Conservation (phyloP, 37 sponge, comb jelly and placozoan species). For the Spongilla lacustris region DNA sequence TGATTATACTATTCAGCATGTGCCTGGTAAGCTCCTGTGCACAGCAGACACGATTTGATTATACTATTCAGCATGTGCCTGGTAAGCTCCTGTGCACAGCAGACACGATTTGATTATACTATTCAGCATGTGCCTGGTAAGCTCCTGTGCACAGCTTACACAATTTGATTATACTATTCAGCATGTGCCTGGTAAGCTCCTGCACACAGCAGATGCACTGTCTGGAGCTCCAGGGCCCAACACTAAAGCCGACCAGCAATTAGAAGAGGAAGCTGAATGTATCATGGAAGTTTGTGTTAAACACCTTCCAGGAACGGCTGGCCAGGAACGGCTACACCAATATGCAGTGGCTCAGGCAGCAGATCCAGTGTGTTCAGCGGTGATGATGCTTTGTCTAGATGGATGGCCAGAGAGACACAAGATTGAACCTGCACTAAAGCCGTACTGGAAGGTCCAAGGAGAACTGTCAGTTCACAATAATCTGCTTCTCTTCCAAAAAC, state of each 20-base stretch:
- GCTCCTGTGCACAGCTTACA: too few species aligned
- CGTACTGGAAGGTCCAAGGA: conserved; percentile 9
- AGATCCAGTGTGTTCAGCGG: not conserved
- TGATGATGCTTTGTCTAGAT: not conserved
- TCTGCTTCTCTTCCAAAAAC: not conserved
- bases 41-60: too few species aligned
- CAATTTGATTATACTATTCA: too few species aligned
- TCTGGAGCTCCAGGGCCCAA: not conserved
- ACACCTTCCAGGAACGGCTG: not conserved
- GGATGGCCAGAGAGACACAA: conserved; percentile 1
- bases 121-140: too few species aligned
- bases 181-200: too few species aligned
- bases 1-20: conserved; percentile 37
- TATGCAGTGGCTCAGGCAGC: conserved; percentile 5
- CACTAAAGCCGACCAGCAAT: not conserved
- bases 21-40: conserved; percentile 23
- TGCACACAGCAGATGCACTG: conserved; percentile 14
- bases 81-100: too few species aligned
- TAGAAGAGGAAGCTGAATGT: not conserved
- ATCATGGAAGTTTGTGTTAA: not conserved
- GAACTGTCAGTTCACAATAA: conserved; percentile 1
- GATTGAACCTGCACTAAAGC: not conserved
- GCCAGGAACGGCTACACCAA: not conserved
- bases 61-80: too few species aligned
- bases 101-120: too few species aligned